Base-by-base conservation (phyloP, 2,797 vertebrate genomes). In the Lycodopsis pacificus region DNA sequence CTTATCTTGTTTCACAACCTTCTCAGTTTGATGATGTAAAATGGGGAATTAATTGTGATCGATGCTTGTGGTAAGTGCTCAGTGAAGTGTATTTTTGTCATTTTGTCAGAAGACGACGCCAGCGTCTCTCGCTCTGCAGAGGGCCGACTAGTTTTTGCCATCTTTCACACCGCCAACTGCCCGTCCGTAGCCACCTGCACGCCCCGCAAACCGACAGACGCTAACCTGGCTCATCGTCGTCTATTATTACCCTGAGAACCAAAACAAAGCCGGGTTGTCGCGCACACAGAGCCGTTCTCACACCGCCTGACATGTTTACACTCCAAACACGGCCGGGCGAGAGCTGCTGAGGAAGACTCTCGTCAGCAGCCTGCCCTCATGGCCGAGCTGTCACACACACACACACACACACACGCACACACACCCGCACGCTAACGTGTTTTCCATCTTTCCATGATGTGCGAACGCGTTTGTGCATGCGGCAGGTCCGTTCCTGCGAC, bases 251-350 rank as follows among this genome's bases (percentile, higher is more conserved):
- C 92, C 86, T 94, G 93, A 92, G 93, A 94, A 94, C 90, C 93
- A 91, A 92, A 94, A 93, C 91, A 91, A 85, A 72, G 9, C 17
- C 69, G 80, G 80, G 5, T 54, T 20, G 34, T 73, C 32, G 44
- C 32, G 12, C 73, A 67, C 40, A 53, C 83, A 32, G 30, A 75
- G 53, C 70, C 79, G 85, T 93, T 94, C 93, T 92, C 95, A 95
- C 94, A 91, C 93, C 89, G 79, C 87, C 38, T 87, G 84, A 88
- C 86, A 83, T 95, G 93, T 95, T 95, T 92, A 94, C 84, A 95
- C 86, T 91, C 89, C 90, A 95, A 96, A 95, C 94, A 95, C 61
- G 82, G 81, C 74, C 40, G 2, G 75, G 64, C 77, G 66, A 30
- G 84, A 79, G 86, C 80, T 85, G 88, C 88, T 92, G 93, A 92